phyloP scores from a whole-genome alignment of 2,888 invertebrate genomes.

The Tribolium freemani region DNA sequence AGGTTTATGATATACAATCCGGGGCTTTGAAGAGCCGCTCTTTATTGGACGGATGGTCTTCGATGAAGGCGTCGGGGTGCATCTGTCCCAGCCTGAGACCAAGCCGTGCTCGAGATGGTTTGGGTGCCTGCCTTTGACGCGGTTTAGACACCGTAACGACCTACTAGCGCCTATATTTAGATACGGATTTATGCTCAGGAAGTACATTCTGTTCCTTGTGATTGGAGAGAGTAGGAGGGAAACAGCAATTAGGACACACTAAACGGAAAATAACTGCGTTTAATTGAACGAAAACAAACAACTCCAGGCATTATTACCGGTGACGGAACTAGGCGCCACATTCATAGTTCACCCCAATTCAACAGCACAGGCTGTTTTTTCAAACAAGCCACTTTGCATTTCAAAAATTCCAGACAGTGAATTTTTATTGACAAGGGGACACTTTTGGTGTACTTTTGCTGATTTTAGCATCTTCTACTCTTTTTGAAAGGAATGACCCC shows the following conservation, averaged over 20 bases:
- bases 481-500: no score
- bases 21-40: constrained; percentile 63
- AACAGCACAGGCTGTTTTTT: no score
- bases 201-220: constrained; percentile 37
- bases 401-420: no score
- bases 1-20: constrained; percentile 63
- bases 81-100: constrained; percentile 41
- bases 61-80: constrained; percentile 39
- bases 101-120: constrained; percentile 23
- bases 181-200: constrained; percentile 37
- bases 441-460: no score
- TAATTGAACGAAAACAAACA: constrained; percentile 25
- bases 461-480: no score
- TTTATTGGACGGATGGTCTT: constrained; percentile 55
- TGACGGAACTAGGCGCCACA: neutral
- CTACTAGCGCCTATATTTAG: neutral
- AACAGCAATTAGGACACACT: constrained; percentile 27
- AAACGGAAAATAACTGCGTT: constrained; percentile 28
- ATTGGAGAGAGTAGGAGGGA: neutral
- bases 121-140: constrained; percentile 35
- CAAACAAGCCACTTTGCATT: neutral
- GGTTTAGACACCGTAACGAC: constrained; percentile 30
- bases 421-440: no score
- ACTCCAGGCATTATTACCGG: neutral
- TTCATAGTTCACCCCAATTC: neutral